Conservation (phyloP, 2,888 invertebrate genomes). For the Ellobium chinense region DNA sequence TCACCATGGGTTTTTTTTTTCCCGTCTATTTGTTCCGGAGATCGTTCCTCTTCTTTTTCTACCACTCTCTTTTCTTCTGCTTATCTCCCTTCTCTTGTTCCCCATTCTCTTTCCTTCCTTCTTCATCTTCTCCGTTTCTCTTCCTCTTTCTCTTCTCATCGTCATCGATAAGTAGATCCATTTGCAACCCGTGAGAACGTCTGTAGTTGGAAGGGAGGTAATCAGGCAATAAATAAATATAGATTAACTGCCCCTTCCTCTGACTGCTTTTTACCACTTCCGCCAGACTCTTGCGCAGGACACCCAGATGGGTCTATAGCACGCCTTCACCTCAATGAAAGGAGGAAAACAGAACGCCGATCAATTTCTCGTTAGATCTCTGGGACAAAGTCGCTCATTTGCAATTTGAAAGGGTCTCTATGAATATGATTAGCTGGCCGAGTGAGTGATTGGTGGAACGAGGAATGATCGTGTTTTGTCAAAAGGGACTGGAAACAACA, state of each 20-base stretch:
- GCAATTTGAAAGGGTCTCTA: neutral
- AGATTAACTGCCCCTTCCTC: neutral
- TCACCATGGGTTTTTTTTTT: too few relatives aligned
- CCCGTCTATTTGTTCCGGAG: too few relatives aligned
- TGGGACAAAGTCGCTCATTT: neutral
- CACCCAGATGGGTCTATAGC: neutral
- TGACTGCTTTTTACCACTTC: neutral
- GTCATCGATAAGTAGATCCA: neutral
- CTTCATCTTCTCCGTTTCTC: neutral
- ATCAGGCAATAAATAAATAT: slow-evolving; percentile 31
- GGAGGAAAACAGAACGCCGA: neutral
- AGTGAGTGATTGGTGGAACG: neutral
- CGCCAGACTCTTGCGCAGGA: neutral
- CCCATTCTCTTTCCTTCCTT: neutral
- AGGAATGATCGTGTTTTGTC: neutral
- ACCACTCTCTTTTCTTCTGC: neutral
- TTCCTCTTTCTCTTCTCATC: neutral
- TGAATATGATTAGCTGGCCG: slow-evolving; percentile 16
- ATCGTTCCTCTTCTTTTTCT: too few relatives aligned
- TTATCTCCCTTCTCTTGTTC: neutral
- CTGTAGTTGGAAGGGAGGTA: neutral
- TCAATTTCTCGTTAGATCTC: neutral
- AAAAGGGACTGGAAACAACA: neutral
- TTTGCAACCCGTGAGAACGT: neutral
- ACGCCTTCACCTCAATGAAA: neutral